Evolutionary conservation across 1,140 invertebrate genomes (phyloP), one percentile per base, ranked within the genome.

Genomic region (Tetraneura akinire): DNA sequence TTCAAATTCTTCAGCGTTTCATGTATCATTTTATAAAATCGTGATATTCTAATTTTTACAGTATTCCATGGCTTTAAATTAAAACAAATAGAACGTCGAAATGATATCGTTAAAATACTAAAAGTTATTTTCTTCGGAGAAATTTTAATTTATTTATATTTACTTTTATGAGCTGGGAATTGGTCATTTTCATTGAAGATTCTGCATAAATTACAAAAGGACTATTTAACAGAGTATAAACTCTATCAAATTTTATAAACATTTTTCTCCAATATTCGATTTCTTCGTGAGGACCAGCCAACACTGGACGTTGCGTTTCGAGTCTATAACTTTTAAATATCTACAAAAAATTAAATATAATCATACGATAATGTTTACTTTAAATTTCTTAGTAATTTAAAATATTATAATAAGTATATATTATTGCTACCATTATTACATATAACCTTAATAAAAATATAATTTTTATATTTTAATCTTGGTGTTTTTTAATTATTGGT

Each of bases 211-310:
- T 6, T 16, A 32, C 71, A n/a, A 53, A 51, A 42, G 55, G 53
- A 8, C 26, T 21, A 3, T 42, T 6, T 3, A 66, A 42, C 18
- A 66, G 5, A 5, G 14, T 21, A 37, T 32, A 55, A 6, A 74
- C 49, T 37, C 29, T 37, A 21, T 53, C 13, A 32, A 74, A 74
- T 11, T 55, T 74, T 18, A 74, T n/a, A 1, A 1, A 53, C 71
- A 74, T 74, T 29, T 74, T 74, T 37, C 71, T 55, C 49, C 51
- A 74, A 55, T 55, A 74, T 21, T 55, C 51, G 0, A 74, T 53
- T 55, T 55, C 49, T 55, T 55, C 55, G 9, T 74, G 26, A 6
- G 71, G 71, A 1, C 71, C 71, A 26, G 18, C n/a, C 16, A 13
- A 23, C 5, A 53, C 29, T 74, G 71, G 71, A n/a, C 55, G 11